phyloP scores from a whole-genome alignment of 2,888 invertebrate species.

The Tromatobia lineatoria region DNA sequence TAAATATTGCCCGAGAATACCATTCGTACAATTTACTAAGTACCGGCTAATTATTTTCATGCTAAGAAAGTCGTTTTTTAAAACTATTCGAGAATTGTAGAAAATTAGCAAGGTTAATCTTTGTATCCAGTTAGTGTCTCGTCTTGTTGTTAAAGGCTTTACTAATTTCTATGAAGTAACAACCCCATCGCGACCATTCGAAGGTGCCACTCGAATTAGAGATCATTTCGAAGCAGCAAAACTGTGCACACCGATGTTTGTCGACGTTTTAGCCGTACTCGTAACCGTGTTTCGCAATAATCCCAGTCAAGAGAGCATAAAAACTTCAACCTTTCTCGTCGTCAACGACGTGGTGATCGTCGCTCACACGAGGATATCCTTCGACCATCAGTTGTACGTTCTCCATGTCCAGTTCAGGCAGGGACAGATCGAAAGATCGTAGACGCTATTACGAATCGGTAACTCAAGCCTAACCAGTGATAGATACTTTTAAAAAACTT shows the following conservation, averaged over 20 bases:
- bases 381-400: slow-evolving; percentile 38
- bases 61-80: too few species aligned
- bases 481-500: neutral
- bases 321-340: slow-evolving; percentile 64
- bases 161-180: slow-evolving; percentile 41
- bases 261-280: slow-evolving; percentile 22
- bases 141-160: slow-evolving; percentile 13
- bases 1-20: neutral
- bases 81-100: neutral
- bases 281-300: slow-evolving; percentile 48
- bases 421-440: slow-evolving; percentile 22
- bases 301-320: slow-evolving; percentile 45
- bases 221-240: slow-evolving; percentile 59
- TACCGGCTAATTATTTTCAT: neutral
- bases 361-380: slow-evolving; percentile 34
- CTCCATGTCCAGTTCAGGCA: slow-evolving; percentile 43
- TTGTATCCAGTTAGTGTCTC: neutral
- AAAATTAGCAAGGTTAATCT: neutral
- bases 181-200: slow-evolving; percentile 18
- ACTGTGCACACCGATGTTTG: slow-evolving; percentile 21
- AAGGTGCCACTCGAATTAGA: slow-evolving; percentile 53
- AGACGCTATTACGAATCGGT: slow-evolving; percentile 2
- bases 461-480: slow-evolving; percentile 24
- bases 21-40: neutral
- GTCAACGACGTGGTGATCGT: slow-evolving; percentile 29